Evolutionary conservation across 2,797 vertebrate species (phyloP), one percentile per base, ranked within the genome.

Genomic region (Paratrypauchen microcephalus): DNA sequence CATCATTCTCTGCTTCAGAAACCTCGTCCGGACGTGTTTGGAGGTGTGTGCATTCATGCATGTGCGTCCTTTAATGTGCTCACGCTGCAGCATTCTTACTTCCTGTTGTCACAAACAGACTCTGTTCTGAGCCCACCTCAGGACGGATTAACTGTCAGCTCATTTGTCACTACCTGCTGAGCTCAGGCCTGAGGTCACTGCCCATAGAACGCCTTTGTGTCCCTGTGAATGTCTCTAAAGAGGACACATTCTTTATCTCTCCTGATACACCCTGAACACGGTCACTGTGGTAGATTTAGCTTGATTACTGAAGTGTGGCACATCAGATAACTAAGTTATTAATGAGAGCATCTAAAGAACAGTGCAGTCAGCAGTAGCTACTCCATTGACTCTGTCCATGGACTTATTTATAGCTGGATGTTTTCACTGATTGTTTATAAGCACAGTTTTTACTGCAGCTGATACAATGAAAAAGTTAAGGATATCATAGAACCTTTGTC

Each of bases 151-250:
- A 78, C 87, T 88, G 88, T 88, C 91, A 88, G 88, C 72, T 91
- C 88, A 88, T 91, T 91, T 89, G 89, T 93, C 88, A 87, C 90
- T 91, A 90, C 89, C 90, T 91, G 88, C 88, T 91, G 92, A 88
- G 90, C 86, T 68, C 75, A 71, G 88, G 87, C 80, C 85, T 77
- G 70, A 74, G 88, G 88, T 90, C 87, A 85, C 74, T 69, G 81
- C 81, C 74, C 78, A 83, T 72, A 80, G 81, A 87, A 85, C 74
- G 56, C 75, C 80, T 87, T 77, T 87, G 81, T 86, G 72, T 89
- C 76, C 66, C 61, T 64, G 28, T 65, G 81, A 81, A 81, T 80
- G 15, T 71, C 79, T 83, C 77, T 88, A 79, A 83, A 82, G 79
- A 65, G 39, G 80, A 78, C 66, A 76, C 82, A 90, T 86, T 91